These are phyloP conservation scores for Linnaemya vulpina DNA, from an alignment of 2,888 invertebrate genomes.

Conservation along the genomic window DNA sequence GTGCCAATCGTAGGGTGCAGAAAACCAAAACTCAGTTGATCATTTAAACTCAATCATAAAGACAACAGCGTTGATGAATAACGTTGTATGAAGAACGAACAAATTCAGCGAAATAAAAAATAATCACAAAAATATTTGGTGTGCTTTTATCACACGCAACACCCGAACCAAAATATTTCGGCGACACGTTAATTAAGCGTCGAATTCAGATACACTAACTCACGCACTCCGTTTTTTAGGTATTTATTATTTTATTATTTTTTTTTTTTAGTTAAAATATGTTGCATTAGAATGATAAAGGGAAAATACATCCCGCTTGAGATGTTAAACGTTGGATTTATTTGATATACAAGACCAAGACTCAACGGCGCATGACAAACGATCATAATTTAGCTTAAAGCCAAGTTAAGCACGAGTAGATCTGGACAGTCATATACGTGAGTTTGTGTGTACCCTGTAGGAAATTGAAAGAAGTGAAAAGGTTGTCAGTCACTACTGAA, in stretches of 20 bases:
- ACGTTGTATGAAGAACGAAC: conserved; percentile 12
- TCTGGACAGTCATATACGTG: neutral
- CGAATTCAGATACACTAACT: conserved; percentile 49
- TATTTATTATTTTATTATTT: no score
- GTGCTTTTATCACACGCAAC: conserved; percentile 67
- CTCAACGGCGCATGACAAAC: conserved; percentile 72
- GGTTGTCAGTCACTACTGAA: no score
- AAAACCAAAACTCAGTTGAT: neutral
- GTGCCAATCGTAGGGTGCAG: conserved; percentile 5
- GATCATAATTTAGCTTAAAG: conserved; percentile 72
- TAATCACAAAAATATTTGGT: conserved; percentile 21
- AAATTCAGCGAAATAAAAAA: conserved; percentile 4
- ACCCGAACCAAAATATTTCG: conserved; percentile 54
- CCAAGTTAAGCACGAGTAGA: conserved; percentile 39
- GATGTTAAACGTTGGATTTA: conserved; percentile 48
- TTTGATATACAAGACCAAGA: conserved; percentile 51
- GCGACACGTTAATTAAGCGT: conserved; percentile 69
- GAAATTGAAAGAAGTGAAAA: no score
- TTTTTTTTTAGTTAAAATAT: conserved; percentile 49
- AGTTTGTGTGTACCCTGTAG: no score
- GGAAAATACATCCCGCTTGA: conserved; percentile 34
- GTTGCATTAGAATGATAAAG: conserved; percentile 45
- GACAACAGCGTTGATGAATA: conserved; percentile 37
- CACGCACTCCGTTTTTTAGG: conserved; percentile 30
- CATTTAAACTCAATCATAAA: conserved; percentile 39